Evolutionary conservation across 1,140 invertebrate species (phyloP).

Genomic region (Macrosteles quadrilineatus): DNA sequence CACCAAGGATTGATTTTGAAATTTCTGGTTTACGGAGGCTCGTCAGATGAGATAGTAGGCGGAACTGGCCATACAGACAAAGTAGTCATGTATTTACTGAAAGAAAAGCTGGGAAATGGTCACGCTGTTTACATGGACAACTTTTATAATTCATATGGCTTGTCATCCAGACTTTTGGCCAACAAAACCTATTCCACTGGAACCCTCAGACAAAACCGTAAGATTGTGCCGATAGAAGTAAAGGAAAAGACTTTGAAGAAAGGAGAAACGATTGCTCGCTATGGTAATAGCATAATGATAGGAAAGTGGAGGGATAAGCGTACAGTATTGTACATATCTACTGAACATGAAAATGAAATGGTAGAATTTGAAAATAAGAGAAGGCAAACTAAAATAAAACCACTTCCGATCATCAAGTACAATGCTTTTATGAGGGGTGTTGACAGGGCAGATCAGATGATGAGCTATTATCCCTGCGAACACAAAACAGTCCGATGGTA

Average conservation of each 20-base stretch:
- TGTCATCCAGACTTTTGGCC: not conserved
- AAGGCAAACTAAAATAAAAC: conserved; percentile 36
- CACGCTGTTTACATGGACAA: too few relatives aligned
- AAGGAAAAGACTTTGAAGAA: not conserved
- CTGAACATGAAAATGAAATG: conserved; percentile 5
- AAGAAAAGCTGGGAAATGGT: too few relatives aligned
- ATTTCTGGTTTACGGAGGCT: too few relatives aligned
- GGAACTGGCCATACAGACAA: conserved; percentile 2
- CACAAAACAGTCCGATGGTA: conserved; percentile 46
- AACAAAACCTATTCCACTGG: not conserved
- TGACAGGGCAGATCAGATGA: conserved; percentile 47
- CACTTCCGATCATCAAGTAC: conserved; percentile 28
- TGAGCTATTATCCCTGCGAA: conserved; percentile 41
- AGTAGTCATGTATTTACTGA: not conserved
- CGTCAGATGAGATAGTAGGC: not conserved
- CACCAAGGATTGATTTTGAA: not conserved
- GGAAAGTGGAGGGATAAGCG: conserved; percentile 16
- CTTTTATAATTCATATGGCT: too few relatives aligned
- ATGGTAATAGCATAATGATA: conserved; percentile 2
- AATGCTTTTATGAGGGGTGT: conserved; percentile 42
- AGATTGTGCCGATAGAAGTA: not conserved
- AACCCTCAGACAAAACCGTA: conserved; percentile 5
- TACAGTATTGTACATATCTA: conserved; percentile 26
- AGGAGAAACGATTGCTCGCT: conserved; percentile 12
- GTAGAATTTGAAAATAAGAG: conserved; percentile 16